Percentiles rank a stretch among this genome's conserved stretches.
Conservation (phyloP, 2,797 vertebrate species). For the Scleropages formosus region DNA sequence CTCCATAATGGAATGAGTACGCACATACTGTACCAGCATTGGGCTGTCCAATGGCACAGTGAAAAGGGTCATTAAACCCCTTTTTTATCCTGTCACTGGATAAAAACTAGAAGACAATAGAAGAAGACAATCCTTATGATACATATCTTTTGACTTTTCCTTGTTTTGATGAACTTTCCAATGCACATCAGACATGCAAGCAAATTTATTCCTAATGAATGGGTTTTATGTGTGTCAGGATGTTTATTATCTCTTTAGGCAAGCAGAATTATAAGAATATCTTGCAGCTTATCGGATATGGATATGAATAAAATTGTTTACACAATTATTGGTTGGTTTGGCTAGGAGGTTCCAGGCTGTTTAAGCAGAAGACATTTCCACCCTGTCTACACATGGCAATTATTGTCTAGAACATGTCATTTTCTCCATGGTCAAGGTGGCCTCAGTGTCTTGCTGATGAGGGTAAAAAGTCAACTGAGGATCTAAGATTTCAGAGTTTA, state of each 20-base stretch:
- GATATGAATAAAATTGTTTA: not conserved
- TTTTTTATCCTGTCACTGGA: not conserved
- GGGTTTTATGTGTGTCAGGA: too few relatives aligned
- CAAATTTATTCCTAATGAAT: too few relatives aligned
- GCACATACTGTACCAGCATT: too few relatives aligned
- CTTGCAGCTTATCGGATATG: not conserved
- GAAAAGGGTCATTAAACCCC: too few relatives aligned
- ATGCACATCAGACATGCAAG: too few relatives aligned
- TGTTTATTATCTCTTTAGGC: not conserved
- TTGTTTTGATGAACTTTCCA: too few relatives aligned
- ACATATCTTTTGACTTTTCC: too few relatives aligned
- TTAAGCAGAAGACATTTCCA: not conserved
- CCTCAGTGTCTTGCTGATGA: not conserved
- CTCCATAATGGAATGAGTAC: too few relatives aligned
- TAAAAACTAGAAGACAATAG: not conserved
- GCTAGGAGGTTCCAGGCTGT: not conserved
- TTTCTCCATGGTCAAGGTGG: not conserved
- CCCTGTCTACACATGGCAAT: not conserved
- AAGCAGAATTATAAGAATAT: not conserved
- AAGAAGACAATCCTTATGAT: not conserved
- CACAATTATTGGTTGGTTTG: not conserved
- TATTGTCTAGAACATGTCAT: not conserved
- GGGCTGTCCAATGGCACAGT: too few relatives aligned
- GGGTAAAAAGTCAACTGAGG: not conserved
- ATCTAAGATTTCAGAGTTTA: too few relatives aligned